Base-by-base conservation (phyloP, 2,888 invertebrate species). In the Epinotia brunnichana region DNA sequence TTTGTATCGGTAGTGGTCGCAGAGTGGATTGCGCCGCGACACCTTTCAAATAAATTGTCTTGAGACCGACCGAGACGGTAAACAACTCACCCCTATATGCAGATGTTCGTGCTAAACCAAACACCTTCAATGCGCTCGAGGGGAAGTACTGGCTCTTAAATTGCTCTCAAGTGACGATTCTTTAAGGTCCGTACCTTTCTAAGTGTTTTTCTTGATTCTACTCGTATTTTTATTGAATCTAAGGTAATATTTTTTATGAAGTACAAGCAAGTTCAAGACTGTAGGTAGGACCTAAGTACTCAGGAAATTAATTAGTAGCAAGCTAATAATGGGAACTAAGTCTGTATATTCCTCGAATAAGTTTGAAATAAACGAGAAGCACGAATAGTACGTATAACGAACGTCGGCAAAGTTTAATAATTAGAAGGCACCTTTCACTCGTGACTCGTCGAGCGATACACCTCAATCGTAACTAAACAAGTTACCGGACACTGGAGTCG, bases 31-130 rank as follows among this genome's bases (percentile, higher is more conserved):
- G 91, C 90, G 82, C 85, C 78, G 83, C 86, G 90, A 92, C 91
- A 91, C 92, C 93, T 93, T 91, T 93, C 91, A 92, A 92, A 91
- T 87, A 92, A 90, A 93, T 93, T 93, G 93, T 92, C 88, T 86
- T 86, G 93, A 91, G 90, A 90, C 89, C 87, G 81, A 76, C 83
- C 82, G 84, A 83, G 85, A 83, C 86, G 83, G 91, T 92, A 92
- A 92, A 92, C 92, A 91, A 90, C 85, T 87, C 87, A 81, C 85
- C 85, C 82, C 85, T 87, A 91, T 87, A 91, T 91, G 92, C 91
- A 91, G 90, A 91, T 90, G 85, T 86, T 85, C 83, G 80, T 77
- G 81, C 81, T 83, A 85, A 88, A 87, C 85, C 83, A 86, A 90
- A 87, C 88, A 86, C 85, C 85, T 87, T 84, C 85, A 85, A 87